Evolutionary conservation across 2,113 vertebrate genomes (phyloP).

Genomic region (Thomomys bottae): DNA sequence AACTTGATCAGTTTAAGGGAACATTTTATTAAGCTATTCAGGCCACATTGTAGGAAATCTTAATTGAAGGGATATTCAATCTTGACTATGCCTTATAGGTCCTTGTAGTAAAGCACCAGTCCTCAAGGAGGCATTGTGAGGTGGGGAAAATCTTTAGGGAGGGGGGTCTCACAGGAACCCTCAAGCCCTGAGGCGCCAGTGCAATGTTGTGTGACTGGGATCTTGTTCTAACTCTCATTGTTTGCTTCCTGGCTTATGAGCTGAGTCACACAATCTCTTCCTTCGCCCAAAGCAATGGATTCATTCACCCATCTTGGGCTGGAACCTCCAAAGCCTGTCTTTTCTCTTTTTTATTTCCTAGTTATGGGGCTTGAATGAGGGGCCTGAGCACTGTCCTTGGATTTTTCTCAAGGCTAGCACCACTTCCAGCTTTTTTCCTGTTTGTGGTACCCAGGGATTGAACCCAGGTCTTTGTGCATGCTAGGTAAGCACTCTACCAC

Average conservation of each 20-base stretch:
- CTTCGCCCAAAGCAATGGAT: neutral
- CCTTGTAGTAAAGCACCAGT: neutral
- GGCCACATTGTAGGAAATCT: neutral
- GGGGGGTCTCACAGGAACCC: neutral
- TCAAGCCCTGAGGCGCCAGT: neutral
- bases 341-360: too few relatives aligned
- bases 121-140: neutral
- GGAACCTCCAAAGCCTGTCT: neutral
- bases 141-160: neutral
- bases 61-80: slow-evolving; percentile 41
- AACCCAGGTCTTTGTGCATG: too few relatives aligned
- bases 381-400: too few relatives aligned
- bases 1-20: neutral
- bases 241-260: too few relatives aligned
- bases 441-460: too few relatives aligned
- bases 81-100: neutral
- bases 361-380: too few relatives aligned
- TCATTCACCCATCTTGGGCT: neutral
- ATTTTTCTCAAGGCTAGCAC: too few relatives aligned
- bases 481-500: too few relatives aligned
- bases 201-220: too few relatives aligned
- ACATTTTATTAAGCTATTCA: slow-evolving; percentile 9
- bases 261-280: too few relatives aligned
- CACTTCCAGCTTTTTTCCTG: too few relatives aligned
- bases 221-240: too few relatives aligned